Base-by-base conservation (phyloP, 2,797 vertebrate genomes). In the Sebastes umbrosus region DNA sequence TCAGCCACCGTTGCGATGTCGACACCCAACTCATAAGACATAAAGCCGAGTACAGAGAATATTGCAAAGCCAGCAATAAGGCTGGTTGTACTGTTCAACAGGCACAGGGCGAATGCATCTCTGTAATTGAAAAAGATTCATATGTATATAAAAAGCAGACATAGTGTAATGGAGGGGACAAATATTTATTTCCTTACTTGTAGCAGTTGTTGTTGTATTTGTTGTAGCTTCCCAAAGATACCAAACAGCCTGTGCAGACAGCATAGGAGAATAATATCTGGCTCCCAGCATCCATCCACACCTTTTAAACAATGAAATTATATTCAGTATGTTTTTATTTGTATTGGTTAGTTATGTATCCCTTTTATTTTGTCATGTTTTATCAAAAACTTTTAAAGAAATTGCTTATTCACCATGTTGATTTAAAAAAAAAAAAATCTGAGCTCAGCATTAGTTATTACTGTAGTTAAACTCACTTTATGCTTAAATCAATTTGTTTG, bases 1-100 rank as follows among this genome's bases (percentile, higher is more conserved):
- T 97, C 95, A 0, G 96, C 97, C 85, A 98, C 97, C 59, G 95
- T 86, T 39, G 96, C 93, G 80, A 98, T 97, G 82, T 95, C 95
- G 4, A 97, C 73, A 0, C 95, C 96, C 68, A 97, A 96, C 82
- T 97, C 96, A 73, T 64, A 90, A 3, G 97, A 96, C 97, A 98
- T 98, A 92, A 97, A 98, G 73, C 97, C 97, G 82, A 98, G 90
- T 54, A 98, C 95, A 1, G 97, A 97, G 93, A 98, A 98, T 81
- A 98, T 96, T 75, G 96, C 97, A 92, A 98, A 97, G 14, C 97
- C 97, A 18, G 97, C 96, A 59, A 96, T 50, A 9, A 98, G 95
- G 87, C 97, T 98, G 84, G 97, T 98, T 63, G 88, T 73, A 24
- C 96, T 97, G 92, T 97, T 98, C 70, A 98, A 73, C 73, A 96